phyloP scores from a whole-genome alignment of 2,113 vertebrate species.

The Drymodes brunneopygia region DNA sequence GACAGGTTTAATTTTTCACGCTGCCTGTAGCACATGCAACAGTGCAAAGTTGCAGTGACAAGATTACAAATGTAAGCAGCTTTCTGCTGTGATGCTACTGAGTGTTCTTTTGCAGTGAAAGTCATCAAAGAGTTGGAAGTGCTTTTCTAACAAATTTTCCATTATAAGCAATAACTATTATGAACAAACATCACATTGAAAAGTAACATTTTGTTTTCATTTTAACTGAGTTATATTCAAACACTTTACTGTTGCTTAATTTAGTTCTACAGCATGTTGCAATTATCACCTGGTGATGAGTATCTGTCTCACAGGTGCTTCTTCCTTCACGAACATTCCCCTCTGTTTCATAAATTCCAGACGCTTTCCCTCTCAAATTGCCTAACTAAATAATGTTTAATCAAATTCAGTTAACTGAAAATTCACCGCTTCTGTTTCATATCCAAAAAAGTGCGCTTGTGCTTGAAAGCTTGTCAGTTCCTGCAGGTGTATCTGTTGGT shows the following conservation, averaged over 20 bases:
- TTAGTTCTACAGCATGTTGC: not conserved
- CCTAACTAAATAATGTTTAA: not conserved
- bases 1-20: not conserved
- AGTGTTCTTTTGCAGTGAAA: not conserved
- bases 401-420: not conserved
- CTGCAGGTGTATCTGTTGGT: not conserved
- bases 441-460: not conserved
- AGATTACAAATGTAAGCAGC: not conserved
- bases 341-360: not conserved
- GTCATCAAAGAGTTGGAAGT: not conserved
- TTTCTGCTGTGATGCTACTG: not conserved
- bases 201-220: not conserved
- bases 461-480: not conserved
- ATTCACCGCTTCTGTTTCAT: not conserved
- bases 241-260: not conserved
- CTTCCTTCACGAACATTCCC: not conserved
- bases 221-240: not conserved
- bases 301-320: not conserved
- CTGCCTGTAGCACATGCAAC: not conserved
- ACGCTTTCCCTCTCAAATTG: not conserved
- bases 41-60: not conserved
- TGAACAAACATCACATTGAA: not conserved
- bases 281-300: not conserved
- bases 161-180: not conserved
- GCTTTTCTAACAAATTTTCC: not conserved